Evolutionary conservation across 1,140 invertebrate genomes (phyloP).

Genomic region (Drosophila grimshawi): DNA sequence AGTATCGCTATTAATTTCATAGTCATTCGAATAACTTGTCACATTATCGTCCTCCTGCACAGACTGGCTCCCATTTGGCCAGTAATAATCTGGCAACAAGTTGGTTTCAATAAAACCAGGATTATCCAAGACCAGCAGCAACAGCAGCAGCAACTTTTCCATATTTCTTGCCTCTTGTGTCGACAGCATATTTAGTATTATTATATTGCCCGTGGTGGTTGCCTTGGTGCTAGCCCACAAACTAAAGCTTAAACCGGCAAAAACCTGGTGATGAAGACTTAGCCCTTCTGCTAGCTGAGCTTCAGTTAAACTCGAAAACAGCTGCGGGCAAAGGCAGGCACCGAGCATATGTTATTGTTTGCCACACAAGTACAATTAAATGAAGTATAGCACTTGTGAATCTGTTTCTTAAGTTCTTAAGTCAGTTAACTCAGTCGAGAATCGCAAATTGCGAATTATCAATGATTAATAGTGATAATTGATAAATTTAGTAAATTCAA

Average conservation of each 20-base stretch:
- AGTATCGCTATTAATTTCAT: constrained; percentile 10
- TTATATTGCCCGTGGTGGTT: background rate
- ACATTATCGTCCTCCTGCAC: constrained; percentile 34
- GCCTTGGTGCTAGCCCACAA: background rate
- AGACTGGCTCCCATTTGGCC: constrained; percentile 44
- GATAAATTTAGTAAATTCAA: too few species aligned
- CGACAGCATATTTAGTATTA: background rate
- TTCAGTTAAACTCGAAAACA: constrained; percentile 21
- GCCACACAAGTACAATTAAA: background rate
- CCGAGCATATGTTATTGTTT: background rate
- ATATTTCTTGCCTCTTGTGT: background rate
- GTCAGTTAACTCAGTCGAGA: too few species aligned
- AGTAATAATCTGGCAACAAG: constrained; percentile 22
- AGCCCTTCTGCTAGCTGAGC: background rate
- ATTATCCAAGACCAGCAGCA: constrained; percentile 3
- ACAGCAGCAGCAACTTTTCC: constrained; percentile 5
- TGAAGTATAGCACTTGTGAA: constrained; percentile 1
- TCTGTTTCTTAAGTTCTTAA: constrained; percentile 4
- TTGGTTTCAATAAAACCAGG: background rate
- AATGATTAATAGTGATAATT: too few species aligned
- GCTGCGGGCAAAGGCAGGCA: constrained; percentile 22
- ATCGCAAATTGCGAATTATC: too few species aligned
- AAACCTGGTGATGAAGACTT: constrained; percentile 13
- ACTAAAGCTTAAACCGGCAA: constrained; percentile 14
- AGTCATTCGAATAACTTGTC: constrained; percentile 23